A percentile compares a stretch with the other conserved stretches of the same genome.
phyloP scores from a whole-genome alignment of 2,797 vertebrate genomes.

The Pantherophis alleghaniensis region DNA sequence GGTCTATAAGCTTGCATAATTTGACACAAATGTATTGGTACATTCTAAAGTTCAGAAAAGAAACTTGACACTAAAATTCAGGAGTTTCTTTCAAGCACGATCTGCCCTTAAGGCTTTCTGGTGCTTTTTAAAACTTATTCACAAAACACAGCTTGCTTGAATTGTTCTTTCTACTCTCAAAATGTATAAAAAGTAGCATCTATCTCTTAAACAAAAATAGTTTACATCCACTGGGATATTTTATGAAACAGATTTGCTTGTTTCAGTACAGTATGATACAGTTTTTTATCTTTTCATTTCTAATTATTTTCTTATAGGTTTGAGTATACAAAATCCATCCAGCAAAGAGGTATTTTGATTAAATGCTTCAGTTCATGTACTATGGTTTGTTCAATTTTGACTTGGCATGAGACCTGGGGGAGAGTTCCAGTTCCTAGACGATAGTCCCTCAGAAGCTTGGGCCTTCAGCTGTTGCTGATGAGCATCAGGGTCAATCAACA shows the following conservation, averaged over 20 bases:
- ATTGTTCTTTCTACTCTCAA: neutral
- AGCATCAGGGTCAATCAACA: neutral
- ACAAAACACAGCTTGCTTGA: slow-evolving; percentile 21
- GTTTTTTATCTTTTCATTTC: neutral
- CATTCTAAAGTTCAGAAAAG: slow-evolving; percentile 1
- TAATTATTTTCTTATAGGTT: neutral
- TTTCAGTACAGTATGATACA: neutral
- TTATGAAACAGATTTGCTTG: neutral
- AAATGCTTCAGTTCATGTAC: no score
- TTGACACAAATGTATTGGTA: slow-evolving; percentile 2
- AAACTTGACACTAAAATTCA: slow-evolving; percentile 20
- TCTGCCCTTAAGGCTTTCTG: slow-evolving; percentile 7
- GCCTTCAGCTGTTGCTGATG: neutral
- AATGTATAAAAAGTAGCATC: slow-evolving; percentile 17
- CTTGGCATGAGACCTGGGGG: neutral
- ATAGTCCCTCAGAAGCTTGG: neutral
- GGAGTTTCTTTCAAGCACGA: slow-evolving; percentile 30
- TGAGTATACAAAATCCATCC: neutral
- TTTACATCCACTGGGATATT: neutral
- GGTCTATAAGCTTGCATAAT: neutral
- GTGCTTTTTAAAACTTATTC: neutral
- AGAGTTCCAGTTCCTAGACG: neutral
- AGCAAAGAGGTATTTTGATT: neutral
- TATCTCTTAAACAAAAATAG: slow-evolving; percentile 19
- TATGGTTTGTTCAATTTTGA: neutral